A percentile compares a stretch with the other conserved stretches of the same genome.
Conservation (phyloP, 2,113 vertebrate species). For the Ageneiosus marmoratus region DNA sequence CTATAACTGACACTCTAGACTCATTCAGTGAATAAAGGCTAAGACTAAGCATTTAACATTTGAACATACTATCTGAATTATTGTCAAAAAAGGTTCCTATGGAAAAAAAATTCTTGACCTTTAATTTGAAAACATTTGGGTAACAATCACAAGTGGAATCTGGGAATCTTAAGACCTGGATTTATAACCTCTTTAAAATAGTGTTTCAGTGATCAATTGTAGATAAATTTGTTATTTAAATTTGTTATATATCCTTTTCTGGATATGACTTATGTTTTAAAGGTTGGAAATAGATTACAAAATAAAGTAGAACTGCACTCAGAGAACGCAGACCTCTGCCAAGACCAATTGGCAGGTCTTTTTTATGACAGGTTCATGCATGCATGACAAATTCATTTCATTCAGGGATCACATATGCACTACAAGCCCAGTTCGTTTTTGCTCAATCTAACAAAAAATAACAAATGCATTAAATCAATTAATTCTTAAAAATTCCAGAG, state of each 20-base stretch:
- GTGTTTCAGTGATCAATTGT: background rate
- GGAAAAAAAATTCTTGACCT: background rate
- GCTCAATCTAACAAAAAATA: too few relatives aligned
- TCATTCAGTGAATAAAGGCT: background rate
- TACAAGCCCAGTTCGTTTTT: too few relatives aligned
- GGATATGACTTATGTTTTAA: background rate
- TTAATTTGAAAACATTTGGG: background rate
- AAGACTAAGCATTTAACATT: background rate
- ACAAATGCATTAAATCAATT: too few relatives aligned
- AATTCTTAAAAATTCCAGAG: too few relatives aligned
- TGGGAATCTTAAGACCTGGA: background rate
- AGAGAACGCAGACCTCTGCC: too few relatives aligned
- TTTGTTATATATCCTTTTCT: too few relatives aligned
- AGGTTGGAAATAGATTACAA: background rate
- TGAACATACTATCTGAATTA: background rate
- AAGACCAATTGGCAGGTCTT: too few relatives aligned
- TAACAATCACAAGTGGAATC: background rate
- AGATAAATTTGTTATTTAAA: too few relatives aligned
- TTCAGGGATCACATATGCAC: too few relatives aligned
- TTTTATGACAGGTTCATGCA: too few relatives aligned
- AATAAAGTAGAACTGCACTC: background rate
- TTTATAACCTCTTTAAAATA: background rate
- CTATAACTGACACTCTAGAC: background rate
- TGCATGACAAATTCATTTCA: too few relatives aligned
- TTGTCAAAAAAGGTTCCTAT: background rate